Percentiles rank a stretch among this genome's conserved stretches.
phyloP scores from a whole-genome alignment of 1,140 invertebrate species.

The Cheumatopsyche charites region DNA sequence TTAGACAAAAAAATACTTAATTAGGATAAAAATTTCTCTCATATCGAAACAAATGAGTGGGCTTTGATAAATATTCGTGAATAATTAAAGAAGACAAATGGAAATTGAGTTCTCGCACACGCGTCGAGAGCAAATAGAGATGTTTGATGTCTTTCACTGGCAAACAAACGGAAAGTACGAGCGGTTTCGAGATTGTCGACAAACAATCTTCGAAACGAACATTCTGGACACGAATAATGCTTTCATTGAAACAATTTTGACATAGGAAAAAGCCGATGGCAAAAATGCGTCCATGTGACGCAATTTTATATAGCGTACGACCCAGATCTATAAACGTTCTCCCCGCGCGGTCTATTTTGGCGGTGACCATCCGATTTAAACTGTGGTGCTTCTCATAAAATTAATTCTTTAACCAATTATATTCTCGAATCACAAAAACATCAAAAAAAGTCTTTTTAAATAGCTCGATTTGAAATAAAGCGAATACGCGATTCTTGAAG shows the following conservation, averaged over 20 bases:
- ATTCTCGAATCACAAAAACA: no score
- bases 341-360: not conserved
- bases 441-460: no score
- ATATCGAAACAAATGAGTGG: no score
- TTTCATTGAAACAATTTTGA: not conserved
- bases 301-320: constrained; percentile 17
- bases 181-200: constrained; percentile 1
- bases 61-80: no score
- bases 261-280: not conserved
- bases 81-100: not conserved
- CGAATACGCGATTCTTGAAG: no score
- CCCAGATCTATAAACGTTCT: constrained; percentile 19
- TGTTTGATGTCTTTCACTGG: constrained; percentile 5
- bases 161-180: not conserved
- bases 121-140: not conserved
- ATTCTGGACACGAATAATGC: not conserved
- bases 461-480: no score
- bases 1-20: no score
- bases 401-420: no score
- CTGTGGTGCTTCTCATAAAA: no score
- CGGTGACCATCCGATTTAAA: not conserved
- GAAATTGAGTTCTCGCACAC: not conserved
- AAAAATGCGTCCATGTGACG: not conserved
- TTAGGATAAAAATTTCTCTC: no score
- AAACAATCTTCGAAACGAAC: constrained; percentile 1